These are phyloP conservation scores for Acleris cristana DNA, from an alignment of 2,888 invertebrate genomes.

Conservation along the genomic window DNA sequence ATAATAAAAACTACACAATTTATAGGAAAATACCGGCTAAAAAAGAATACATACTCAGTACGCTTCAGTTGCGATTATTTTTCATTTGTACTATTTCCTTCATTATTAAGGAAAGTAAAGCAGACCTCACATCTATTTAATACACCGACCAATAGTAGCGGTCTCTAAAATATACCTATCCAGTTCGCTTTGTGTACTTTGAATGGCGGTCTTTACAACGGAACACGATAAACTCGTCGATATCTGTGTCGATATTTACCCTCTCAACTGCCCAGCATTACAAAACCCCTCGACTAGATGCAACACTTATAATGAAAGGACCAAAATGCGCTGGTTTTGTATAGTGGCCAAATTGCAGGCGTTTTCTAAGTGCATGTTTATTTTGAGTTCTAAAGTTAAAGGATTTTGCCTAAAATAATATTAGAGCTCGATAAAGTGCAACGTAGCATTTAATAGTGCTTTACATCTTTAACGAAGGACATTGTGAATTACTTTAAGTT, in stretches of 20 bases:
- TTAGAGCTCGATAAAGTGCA: conserved; percentile 4
- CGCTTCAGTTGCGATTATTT: too few species aligned
- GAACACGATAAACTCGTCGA: conserved; percentile 16
- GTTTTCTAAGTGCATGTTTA: conserved; percentile 27
- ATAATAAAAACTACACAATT: too few species aligned
- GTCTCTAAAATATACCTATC: conserved; percentile 27
- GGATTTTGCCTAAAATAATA: not conserved
- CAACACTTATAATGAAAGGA: not conserved
- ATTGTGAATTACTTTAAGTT: too few species aligned
- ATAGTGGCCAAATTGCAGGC: conserved; percentile 19
- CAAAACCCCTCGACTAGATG: not conserved
- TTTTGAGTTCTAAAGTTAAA: not conserved
- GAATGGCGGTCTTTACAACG: conserved; percentile 30
- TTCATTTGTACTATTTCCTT: too few species aligned
- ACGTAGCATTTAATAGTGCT: not conserved
- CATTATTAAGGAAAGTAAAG: too few species aligned
- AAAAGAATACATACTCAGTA: too few species aligned
- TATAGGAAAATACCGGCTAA: too few species aligned
- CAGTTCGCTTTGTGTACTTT: conserved; percentile 13
- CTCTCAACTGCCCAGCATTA: not conserved
- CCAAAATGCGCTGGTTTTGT: conserved; percentile 2
- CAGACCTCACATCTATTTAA: too few species aligned
- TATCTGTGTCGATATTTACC: conserved; percentile 34
- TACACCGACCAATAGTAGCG: conserved; percentile 15
- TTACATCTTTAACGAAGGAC: not conserved